Conservation (phyloP, 2,888 invertebrate species). For the Leucoptera coffeella region DNA sequence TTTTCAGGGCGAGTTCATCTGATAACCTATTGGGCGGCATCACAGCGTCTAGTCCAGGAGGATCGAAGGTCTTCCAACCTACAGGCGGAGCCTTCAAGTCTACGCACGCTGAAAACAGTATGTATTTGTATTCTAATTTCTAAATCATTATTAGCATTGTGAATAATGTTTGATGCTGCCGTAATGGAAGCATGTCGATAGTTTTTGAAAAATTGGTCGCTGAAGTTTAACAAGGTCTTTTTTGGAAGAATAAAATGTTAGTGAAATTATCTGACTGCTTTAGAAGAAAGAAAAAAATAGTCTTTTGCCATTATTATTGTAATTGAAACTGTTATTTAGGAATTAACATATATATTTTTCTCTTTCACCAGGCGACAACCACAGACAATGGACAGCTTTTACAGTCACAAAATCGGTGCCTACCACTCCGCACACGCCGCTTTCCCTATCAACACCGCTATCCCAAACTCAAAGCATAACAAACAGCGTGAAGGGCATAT, state of each 20-base stretch:
- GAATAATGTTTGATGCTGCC: too few relatives aligned
- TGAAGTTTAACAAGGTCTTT: too few relatives aligned
- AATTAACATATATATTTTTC: too few relatives aligned
- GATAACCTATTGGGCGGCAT: constrained; percentile 40
- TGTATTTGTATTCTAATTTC: too few relatives aligned
- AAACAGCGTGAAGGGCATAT: constrained; percentile 38
- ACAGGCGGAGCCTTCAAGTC: constrained; percentile 91
- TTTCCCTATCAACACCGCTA: constrained; percentile 5
- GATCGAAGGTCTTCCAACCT: constrained; percentile 85
- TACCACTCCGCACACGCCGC: constrained; percentile 17
- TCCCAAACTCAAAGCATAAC: constrained; percentile 25
- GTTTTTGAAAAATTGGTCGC: too few relatives aligned
- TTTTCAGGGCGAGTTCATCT: constrained; percentile 35
- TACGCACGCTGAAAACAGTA: constrained; percentile 57
- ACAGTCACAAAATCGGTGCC: constrained; percentile 24
- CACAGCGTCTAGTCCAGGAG: constrained; percentile 65
- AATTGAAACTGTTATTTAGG: too few relatives aligned
- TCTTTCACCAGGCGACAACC: constrained; percentile 20
- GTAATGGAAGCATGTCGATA: too few relatives aligned
- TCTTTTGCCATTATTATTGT: too few relatives aligned
- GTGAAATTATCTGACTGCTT: too few relatives aligned
- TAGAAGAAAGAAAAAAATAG: too few relatives aligned
- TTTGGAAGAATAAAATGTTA: too few relatives aligned
- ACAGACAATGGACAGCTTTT: constrained; percentile 35
- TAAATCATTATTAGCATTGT: too few relatives aligned